phyloP scores from a whole-genome alignment of 2,113 vertebrate species.

The Ageneiosus marmoratus region DNA sequence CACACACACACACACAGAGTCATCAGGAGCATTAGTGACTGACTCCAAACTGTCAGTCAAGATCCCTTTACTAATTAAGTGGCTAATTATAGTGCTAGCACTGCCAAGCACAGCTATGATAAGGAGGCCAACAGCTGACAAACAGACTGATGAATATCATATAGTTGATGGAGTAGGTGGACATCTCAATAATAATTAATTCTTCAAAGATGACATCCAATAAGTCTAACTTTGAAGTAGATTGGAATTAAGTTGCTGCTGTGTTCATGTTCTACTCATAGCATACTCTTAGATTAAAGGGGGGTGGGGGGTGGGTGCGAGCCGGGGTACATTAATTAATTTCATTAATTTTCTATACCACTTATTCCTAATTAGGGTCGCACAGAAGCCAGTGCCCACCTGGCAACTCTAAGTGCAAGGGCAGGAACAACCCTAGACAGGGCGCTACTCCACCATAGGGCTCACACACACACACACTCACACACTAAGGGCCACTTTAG shows the following conservation, averaged over 20 bases:
- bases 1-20: slow-evolving; percentile 14
- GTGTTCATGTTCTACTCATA: not conserved
- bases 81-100: slow-evolving; percentile 61
- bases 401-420: no score
- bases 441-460: no score
- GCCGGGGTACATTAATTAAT: no score
- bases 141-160: slow-evolving; percentile 55
- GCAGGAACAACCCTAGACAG: no score
- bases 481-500: no score
- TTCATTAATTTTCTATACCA: no score
- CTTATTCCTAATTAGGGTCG: no score
- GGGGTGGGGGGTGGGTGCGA: no score
- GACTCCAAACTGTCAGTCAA: slow-evolving; percentile 66
- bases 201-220: slow-evolving; percentile 38
- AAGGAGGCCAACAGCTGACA: slow-evolving; percentile 58
- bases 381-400: no score
- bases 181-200: slow-evolving; percentile 51
- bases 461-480: no score
- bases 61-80: slow-evolving; percentile 60
- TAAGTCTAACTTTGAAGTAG: slow-evolving; percentile 36
- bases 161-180: slow-evolving; percentile 47
- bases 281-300: no score
- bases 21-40: slow-evolving; percentile 53
- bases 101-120: slow-evolving; percentile 50
- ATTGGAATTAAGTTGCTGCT: slow-evolving; percentile 25